Evolutionary conservation across 92 coral and sea anemone genomes (phyloP), one percentile per base, ranked within the genome.

Genomic region (Epizoanthus ramosus): DNA sequence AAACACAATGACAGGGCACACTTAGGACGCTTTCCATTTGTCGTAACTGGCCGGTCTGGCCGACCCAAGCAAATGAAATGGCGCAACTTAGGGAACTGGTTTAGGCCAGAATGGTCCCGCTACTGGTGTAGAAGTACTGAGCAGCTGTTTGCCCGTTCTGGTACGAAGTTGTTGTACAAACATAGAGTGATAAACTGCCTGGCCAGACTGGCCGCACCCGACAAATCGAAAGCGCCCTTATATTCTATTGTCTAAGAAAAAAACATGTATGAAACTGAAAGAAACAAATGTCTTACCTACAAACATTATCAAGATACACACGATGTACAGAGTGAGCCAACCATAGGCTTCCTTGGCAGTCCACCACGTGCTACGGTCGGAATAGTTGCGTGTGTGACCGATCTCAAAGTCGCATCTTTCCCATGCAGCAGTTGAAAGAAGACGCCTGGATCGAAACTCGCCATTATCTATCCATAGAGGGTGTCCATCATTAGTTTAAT

Each of bases 361-460:
- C 69, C 83, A 45, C 99, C 97, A 94, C 12, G 90, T 63, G 2
- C 88, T 89, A 13, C 91, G 93, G 63, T 80, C 80, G 19, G 99
- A 94, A 60, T 96, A 94, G 85, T 96, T 96, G 60, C 99, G 79
- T 45, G 57, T 69, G 75, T 94, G 92, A 23, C 93, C 91, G 33
- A 94, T 80, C 73, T 96, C 99, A 89, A 89, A 96, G 86, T 96
- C 94, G 63, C 99, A 96, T 50, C 87, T 90, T 83, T 96, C 99
- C 99, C 99, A 96, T 70, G 94, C 90, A 81, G 92, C 94, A 39
- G 87, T 83, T 17, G 98, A 74, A 41, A 96, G 92, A 63, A 96
- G 86, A 82, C 92, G 93, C 53, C 99, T 93, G 61, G 98, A 85
- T 16, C 60, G 86, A 82, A 82, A 92, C 14, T 80, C 79, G n/a